Conservation (phyloP, 2,888 invertebrate genomes). For the Chalcosyrphus nemorum region DNA sequence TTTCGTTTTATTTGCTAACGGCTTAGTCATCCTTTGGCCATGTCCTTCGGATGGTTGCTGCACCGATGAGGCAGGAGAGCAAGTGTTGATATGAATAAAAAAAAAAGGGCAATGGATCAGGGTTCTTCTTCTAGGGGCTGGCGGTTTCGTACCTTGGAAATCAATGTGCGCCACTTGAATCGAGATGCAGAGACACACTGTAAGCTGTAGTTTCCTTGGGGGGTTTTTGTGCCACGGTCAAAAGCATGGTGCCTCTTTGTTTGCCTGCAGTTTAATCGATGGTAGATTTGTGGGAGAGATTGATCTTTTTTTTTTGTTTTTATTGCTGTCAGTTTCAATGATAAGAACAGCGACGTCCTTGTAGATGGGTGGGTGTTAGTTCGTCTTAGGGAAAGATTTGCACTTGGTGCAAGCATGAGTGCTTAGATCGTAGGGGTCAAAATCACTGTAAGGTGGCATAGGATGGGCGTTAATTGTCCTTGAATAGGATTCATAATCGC, state of each 20-base stretch:
- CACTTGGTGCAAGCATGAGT: neutral
- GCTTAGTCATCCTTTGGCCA: constrained; percentile 25
- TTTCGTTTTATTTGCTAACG: constrained; percentile 11
- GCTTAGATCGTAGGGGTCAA: constrained; percentile 5
- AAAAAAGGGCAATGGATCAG: constrained; percentile 54
- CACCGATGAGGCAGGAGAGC: neutral
- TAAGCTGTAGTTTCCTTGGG: constrained; percentile 10
- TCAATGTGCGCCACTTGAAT: constrained; percentile 34
- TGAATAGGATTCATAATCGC: constrained; percentile 17
- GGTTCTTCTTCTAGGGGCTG: constrained; percentile 34
- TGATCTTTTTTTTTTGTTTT: neutral
- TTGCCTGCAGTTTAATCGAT: constrained; percentile 39
- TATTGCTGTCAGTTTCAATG: neutral
- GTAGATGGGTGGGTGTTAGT: neutral
- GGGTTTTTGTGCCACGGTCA: constrained; percentile 52
- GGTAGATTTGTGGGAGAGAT: neutral
- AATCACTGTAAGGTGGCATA: neutral
- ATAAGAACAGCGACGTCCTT: constrained; percentile 18
- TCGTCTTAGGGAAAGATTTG: neutral
- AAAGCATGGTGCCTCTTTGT: constrained; percentile 16
- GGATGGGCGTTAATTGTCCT: constrained; percentile 4
- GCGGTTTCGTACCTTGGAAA: constrained; percentile 19
- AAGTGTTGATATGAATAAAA: neutral
- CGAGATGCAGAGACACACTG: constrained; percentile 7
- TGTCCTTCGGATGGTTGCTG: constrained; percentile 28